Evolutionary conservation across 2,113 vertebrate species (phyloP).

Genomic region (Orycteropus afer): DNA sequence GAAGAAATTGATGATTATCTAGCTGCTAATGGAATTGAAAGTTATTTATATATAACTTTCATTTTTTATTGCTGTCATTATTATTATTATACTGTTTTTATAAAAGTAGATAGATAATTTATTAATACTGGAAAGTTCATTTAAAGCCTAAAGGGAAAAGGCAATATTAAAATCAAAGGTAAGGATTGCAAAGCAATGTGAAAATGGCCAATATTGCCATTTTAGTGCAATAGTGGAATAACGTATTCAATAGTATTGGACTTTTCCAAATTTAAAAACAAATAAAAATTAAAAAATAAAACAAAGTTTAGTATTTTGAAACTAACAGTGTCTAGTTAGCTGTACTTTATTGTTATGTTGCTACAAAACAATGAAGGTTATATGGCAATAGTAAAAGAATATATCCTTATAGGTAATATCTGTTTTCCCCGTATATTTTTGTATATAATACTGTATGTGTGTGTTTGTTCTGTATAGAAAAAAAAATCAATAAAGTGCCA

Average conservation of each 20-base stretch:
- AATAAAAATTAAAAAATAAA: background rate
- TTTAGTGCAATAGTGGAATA: background rate
- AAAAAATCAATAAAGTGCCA: constrained; percentile 47
- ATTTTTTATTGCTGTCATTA: background rate
- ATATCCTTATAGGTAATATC: constrained; percentile 3
- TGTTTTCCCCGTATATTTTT: constrained; percentile 34
- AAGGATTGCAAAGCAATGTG: background rate
- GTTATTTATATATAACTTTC: background rate
- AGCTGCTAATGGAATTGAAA: background rate
- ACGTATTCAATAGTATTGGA: background rate
- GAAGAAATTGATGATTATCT: background rate
- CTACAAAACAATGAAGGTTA: background rate
- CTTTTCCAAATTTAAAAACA: background rate
- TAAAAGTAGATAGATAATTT: background rate
- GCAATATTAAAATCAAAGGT: background rate
- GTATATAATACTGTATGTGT: constrained; percentile 34
- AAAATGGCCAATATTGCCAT: background rate
- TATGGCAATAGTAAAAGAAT: background rate
- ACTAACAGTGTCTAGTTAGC: no score
- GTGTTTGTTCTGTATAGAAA: constrained; percentile 25
- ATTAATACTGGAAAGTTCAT: background rate
- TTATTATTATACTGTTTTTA: background rate
- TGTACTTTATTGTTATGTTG: background rate
- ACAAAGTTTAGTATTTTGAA: background rate
- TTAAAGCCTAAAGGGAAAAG: background rate